Conservation (phyloP, 2,797 vertebrate species). For the Loris lydekkerianus region DNA sequence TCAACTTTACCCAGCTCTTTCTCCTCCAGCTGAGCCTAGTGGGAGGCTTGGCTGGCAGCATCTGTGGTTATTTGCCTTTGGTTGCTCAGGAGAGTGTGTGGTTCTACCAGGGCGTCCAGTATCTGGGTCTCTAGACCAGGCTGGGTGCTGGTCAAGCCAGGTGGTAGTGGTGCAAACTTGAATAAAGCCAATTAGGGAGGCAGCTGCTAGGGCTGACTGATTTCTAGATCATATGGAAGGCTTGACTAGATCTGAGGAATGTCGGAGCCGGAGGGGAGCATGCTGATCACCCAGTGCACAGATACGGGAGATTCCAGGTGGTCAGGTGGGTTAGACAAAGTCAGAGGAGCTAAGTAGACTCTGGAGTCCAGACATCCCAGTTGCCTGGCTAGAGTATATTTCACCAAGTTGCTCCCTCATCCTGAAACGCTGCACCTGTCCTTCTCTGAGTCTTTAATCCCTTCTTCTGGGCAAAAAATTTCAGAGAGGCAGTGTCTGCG, state of each 20-base stretch:
- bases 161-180: not conserved
- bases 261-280: not conserved
- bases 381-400: not conserved
- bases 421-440: not conserved
- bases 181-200: not conserved
- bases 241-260: not conserved
- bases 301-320: not conserved
- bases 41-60: not conserved
- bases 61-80: not conserved
- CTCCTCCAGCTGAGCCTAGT: not conserved
- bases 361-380: not conserved
- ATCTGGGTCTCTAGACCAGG: not conserved
- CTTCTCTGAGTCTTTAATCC: not conserved
- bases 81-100: not conserved
- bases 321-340: not conserved
- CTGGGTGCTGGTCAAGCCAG: not conserved
- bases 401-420: not conserved
- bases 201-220: not conserved
- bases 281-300: accelerated
- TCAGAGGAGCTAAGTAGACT: not conserved
- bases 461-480: not conserved
- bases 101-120: not conserved
- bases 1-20: not conserved
- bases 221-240: not conserved
- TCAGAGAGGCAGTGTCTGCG: not conserved